Conservation (phyloP, 2,113 vertebrate genomes). For the Notarius quadriscutis region DNA sequence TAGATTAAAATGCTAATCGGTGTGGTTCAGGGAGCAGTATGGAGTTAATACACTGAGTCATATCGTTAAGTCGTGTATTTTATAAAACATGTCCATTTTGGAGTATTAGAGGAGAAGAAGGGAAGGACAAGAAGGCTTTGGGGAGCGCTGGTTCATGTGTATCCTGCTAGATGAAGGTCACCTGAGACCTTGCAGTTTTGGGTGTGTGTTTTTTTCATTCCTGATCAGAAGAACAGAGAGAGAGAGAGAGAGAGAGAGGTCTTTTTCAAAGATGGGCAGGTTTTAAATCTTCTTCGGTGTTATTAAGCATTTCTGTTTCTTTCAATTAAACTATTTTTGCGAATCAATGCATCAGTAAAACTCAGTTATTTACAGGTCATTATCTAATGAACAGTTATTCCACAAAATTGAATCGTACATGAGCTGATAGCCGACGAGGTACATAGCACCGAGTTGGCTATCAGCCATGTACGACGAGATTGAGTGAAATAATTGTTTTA, state of each 20-base stretch:
- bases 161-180: slow-evolving; percentile 6
- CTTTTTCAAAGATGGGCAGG: background rate
- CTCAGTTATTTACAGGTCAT: background rate
- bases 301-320: background rate
- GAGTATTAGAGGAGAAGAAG: background rate
- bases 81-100: background rate
- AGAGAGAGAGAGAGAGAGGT: background rate
- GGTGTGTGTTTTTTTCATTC: background rate
- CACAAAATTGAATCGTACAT: too few species aligned
- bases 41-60: background rate
- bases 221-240: background rate
- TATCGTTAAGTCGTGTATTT: background rate
- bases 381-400: background rate
- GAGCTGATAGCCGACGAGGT: too few species aligned
- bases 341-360: background rate
- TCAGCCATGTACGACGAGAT: too few species aligned
- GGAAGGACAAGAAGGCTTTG: background rate
- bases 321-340: background rate
- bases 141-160: background rate
- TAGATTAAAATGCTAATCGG: slow-evolving; percentile 12
- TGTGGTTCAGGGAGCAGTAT: background rate
- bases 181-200: background rate
- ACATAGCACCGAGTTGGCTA: too few species aligned
- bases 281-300: background rate
- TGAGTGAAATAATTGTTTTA: too few species aligned